Conservation (phyloP, 1,140 invertebrate species). For the Brachionus sp. region DNA sequence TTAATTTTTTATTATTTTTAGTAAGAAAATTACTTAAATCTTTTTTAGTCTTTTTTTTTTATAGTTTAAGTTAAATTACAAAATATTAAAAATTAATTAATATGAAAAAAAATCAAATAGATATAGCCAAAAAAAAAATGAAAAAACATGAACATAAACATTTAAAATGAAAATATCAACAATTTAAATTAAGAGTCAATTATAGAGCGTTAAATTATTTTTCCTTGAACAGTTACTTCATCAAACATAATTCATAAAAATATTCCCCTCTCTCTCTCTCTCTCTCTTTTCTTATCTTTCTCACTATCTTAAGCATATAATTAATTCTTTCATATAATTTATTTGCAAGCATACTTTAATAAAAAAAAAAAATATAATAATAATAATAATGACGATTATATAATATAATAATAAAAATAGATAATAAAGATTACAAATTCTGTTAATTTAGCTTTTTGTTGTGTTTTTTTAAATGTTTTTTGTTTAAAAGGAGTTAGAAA, state of each 20-base stretch:
- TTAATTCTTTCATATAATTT: neutral
- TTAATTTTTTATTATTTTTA: constrained; percentile 24
- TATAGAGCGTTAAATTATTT: neutral
- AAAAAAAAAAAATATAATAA: neutral
- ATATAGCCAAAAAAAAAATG: neutral
- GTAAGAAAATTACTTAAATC: neutral
- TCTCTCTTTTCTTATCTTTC: neutral
- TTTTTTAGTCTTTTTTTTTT: neutral
- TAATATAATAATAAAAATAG: neutral
- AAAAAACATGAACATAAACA: constrained; percentile 37
- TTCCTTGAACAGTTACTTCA: too few species aligned
- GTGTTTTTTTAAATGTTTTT: too few species aligned
- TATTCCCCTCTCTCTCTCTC: too few species aligned
- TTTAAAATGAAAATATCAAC: constrained; percentile 32
- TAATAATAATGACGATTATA: too few species aligned
- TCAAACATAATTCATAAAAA: too few species aligned
- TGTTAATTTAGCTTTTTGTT: neutral
- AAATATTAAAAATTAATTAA: constrained; percentile 42
- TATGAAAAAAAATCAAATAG: constrained; percentile 28
- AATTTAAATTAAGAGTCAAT: constrained; percentile 9
- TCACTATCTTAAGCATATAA: neutral
- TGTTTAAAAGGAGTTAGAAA: neutral
- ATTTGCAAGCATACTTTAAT: neutral
- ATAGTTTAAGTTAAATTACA: constrained; percentile 31
- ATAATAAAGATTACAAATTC: neutral